Base-by-base conservation (phyloP, 92 coral and sea anemone species). In the Plumapathes pennacea region DNA sequence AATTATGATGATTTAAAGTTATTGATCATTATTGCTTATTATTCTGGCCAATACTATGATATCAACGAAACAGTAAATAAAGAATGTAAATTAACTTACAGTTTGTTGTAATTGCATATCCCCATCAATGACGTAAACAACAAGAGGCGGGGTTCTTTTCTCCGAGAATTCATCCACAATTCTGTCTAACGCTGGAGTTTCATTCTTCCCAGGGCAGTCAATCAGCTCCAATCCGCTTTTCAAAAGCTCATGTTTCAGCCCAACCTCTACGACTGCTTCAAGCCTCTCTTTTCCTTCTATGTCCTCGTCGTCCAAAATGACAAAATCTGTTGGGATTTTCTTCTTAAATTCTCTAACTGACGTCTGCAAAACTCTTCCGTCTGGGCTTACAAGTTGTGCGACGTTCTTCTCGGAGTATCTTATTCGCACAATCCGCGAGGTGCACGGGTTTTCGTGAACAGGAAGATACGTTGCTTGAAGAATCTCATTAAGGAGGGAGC, bases 191-290 rank as follows among this genome's bases (percentile, higher is more conserved):
- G 80, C 86, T 0, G 62, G 69, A 22, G 52, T 80, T 41, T 80
- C 80, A 45, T 68, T 57, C 13, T 68, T 69, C n/a, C 86, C 86
- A 7, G 86, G 86, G 9, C 80, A 80, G 33, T 80, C 86, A 30
- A 80, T 64, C 33, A 71, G 30, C 34, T 80, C 75, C 1, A 80
- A 55, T 13, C 86, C 86, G 54, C 86, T 72, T 38, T 57, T 56
- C 33, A 80, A 52, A 0, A 80, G 44, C 14, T 53, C 45, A 57
- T 80, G 80, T 22, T 80, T 57, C 17, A 80, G 27, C 6, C 63
- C 48, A 18, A 80, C 60, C 42, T 80, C 80, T 3, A 71, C 86
- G n/a, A n/a, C n/a, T n/a, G n/a, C n/a, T n/a, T n/a, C n/a, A n/a
- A n/a, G n/a, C n/a, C n/a, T n/a, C n/a, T n/a, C n/a, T 13, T 20